Evolutionary conservation across 2,113 vertebrate species (phyloP).

Genomic region (Phasianus colchicus): DNA sequence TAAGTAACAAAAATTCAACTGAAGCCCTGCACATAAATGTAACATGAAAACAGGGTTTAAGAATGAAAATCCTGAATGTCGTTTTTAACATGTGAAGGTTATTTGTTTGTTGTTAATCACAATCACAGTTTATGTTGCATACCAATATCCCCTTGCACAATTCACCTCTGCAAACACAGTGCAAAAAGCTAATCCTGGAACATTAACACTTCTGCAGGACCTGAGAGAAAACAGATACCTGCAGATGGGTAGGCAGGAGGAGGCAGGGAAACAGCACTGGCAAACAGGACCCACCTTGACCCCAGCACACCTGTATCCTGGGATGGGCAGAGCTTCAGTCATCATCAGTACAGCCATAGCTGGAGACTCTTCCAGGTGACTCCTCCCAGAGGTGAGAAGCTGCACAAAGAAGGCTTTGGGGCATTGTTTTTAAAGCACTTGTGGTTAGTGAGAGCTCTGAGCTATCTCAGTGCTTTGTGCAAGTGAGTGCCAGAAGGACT

Average conservation of each 20-base stretch:
- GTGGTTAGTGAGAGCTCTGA: neutral
- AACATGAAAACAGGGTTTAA: neutral
- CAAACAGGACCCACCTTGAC: fast-evolving
- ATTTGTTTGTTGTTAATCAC: neutral
- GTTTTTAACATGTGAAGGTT: neutral
- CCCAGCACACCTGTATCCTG: neutral
- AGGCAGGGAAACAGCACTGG: neutral
- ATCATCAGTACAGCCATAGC: fast-evolving
- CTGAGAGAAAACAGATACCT: neutral
- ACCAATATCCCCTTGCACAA: neutral
- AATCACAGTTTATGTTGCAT: neutral
- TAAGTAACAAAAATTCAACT: neutral
- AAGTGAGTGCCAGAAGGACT: neutral
- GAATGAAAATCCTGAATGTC: neutral
- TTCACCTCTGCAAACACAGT: neutral
- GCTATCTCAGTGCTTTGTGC: neutral
- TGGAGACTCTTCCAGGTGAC: neutral
- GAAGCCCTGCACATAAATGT: neutral
- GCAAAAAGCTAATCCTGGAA: neutral
- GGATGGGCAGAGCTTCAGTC: fast-evolving
- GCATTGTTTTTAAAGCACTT: neutral
- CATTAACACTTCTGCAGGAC: neutral
- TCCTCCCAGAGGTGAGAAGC: neutral
- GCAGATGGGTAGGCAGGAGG: neutral
- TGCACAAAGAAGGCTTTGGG: neutral